Conservation (phyloP, 1,140 invertebrate genomes). For the Drosophila kohkoa region DNA sequence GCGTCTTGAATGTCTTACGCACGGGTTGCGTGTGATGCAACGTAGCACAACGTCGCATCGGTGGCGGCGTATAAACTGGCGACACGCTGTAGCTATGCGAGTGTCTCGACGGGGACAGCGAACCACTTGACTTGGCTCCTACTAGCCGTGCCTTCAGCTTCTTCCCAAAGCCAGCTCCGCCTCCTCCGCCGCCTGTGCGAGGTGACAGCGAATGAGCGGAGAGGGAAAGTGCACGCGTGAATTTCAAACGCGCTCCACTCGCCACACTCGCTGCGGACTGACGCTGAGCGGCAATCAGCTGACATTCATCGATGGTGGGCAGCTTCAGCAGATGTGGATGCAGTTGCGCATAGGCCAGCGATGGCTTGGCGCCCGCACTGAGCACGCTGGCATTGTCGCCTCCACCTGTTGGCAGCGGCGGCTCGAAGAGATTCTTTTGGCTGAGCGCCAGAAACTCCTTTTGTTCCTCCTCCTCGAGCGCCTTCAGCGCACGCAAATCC, state of each 20-base stretch:
- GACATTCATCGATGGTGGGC: slow-evolving; percentile 78
- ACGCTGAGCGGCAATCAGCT: slow-evolving; percentile 66
- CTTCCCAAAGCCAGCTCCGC: slow-evolving; percentile 61
- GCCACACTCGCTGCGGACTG: slow-evolving; percentile 43
- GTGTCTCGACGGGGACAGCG: slow-evolving; percentile 66
- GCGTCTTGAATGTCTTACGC: slow-evolving; percentile 74
- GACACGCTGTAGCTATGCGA: slow-evolving; percentile 77
- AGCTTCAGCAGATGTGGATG: slow-evolving; percentile 76
- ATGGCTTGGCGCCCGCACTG: slow-evolving; percentile 26
- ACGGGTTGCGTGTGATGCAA: slow-evolving; percentile 74
- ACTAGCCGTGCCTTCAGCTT: slow-evolving; percentile 71
- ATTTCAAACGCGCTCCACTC: slow-evolving; percentile 56
- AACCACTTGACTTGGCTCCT: slow-evolving; percentile 69
- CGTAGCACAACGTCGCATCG: slow-evolving; percentile 76
- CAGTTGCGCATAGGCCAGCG: slow-evolving; percentile 69
- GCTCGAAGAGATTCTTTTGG: slow-evolving; percentile 70
- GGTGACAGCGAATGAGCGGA: slow-evolving; percentile 73
- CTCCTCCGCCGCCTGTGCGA: slow-evolving; percentile 35
- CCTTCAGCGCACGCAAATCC: slow-evolving; percentile 81
- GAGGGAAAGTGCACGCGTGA: slow-evolving; percentile 74
- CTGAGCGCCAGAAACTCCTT: slow-evolving; percentile 77
- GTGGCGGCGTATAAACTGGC: slow-evolving; percentile 77
- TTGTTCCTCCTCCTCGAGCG: slow-evolving; percentile 82
- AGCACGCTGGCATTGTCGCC: slow-evolving; percentile 13
- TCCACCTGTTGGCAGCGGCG: slow-evolving; percentile 57